phyloP scores from a whole-genome alignment of 37 sponge, comb jelly and placozoan genomes.

The Ianthella basta region DNA sequence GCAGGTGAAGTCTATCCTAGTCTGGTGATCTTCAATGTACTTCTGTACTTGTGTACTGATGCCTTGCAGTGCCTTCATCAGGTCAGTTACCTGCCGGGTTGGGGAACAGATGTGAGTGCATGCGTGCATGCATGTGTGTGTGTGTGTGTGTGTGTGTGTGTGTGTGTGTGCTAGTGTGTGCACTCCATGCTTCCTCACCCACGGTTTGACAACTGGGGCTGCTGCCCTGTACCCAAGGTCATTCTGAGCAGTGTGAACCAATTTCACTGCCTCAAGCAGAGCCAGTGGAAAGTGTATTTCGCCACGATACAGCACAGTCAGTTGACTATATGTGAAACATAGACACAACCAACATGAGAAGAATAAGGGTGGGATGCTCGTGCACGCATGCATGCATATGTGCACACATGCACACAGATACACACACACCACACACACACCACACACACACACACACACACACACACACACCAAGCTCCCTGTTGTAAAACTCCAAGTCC shows the following conservation, averaged over 20 bases:
- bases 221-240: background rate
- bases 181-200: background rate
- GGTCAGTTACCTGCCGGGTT: background rate
- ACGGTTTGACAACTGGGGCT: background rate
- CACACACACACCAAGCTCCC: slow-evolving; percentile 15
- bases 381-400: too few species aligned
- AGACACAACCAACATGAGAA: too few species aligned
- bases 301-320: background rate
- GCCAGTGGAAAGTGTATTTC: background rate
- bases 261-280: background rate
- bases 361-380: too few species aligned
- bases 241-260: background rate
- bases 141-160: slow-evolving; percentile 35
- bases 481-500: background rate
- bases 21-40: background rate
- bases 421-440: too few species aligned
- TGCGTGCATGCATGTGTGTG: background rate
- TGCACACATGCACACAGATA: too few species aligned
- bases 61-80: background rate
- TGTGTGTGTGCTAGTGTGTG: too few species aligned
- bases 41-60: background rate
- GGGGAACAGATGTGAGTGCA: background rate
- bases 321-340: background rate
- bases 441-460: background rate
- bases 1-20: slow-evolving; percentile 14